phyloP scores from a whole-genome alignment of 2,113 vertebrate genomes.

The Scomber japonicus region DNA sequence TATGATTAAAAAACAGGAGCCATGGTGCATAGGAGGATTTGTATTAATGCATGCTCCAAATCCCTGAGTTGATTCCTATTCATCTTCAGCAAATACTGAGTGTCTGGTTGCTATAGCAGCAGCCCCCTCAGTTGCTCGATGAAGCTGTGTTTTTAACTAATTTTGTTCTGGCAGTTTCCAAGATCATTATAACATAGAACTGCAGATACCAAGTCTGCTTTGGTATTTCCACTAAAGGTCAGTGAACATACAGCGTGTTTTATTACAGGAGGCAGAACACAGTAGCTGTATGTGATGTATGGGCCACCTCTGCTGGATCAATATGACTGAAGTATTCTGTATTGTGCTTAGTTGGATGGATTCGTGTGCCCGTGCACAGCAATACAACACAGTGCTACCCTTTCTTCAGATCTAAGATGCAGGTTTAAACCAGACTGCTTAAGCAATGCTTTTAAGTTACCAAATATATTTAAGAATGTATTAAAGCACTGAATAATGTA shows the following conservation, averaged over 20 bases:
- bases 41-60: background rate
- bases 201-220: conserved; percentile 44
- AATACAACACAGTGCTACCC: background rate
- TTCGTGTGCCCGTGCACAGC: background rate
- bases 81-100: conserved; percentile 40
- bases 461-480: background rate
- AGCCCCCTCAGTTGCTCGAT: conserved; percentile 43
- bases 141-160: conserved; percentile 54
- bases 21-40: conserved; percentile 10
- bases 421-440: too few species aligned
- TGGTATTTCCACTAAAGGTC: conserved; percentile 78
- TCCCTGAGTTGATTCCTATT: conserved; percentile 33
- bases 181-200: conserved; percentile 69
- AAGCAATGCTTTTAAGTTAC: background rate
- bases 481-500: background rate
- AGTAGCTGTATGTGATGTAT: conserved; percentile 58
- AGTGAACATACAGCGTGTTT: conserved; percentile 56
- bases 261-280: conserved; percentile 60
- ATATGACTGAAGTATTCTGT: conserved; percentile 38
- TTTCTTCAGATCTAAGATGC: conserved; percentile 1
- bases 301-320: conserved; percentile 33
- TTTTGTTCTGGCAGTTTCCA: conserved; percentile 46
- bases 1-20: background rate
- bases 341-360: conserved; percentile 42
- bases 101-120: conserved; percentile 72